Conservation (phyloP, 35 echinoderm and acorn worm species). For the Patiria miniata region DNA sequence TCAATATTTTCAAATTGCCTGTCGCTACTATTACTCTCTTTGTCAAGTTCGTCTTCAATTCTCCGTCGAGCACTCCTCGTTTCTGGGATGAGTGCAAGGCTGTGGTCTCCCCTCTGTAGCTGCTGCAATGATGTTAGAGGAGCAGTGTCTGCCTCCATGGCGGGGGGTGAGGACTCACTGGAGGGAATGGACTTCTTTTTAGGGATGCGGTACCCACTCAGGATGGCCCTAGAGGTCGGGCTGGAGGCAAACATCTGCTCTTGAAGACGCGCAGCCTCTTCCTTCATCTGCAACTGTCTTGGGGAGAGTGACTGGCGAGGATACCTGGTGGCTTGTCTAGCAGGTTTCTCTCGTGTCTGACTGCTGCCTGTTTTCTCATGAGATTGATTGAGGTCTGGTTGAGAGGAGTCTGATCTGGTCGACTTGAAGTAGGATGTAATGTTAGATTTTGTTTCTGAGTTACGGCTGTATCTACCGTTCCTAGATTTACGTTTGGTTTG, state of each 20-base stretch:
- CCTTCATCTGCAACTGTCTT: conserved; percentile 46
- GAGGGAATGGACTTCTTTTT: conserved; percentile 57
- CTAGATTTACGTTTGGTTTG: conserved; percentile 12
- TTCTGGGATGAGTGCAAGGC: conserved; percentile 25
- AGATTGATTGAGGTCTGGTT: not conserved
- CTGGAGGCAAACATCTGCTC: conserved; percentile 39
- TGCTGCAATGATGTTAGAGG: not conserved
- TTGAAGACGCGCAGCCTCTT: conserved; percentile 51
- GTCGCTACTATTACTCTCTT: conserved; percentile 61
- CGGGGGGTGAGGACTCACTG: not conserved
- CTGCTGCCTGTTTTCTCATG: not conserved
- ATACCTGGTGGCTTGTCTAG: not conserved
- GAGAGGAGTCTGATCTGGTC: not conserved
- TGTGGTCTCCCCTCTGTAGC: not conserved
- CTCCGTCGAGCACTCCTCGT: conserved; percentile 56
- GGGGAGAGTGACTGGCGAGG: conserved; percentile 26
- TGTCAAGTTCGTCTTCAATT: conserved; percentile 66
- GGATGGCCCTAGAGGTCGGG: conserved; percentile 14
- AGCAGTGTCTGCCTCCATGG: conserved; percentile 24
- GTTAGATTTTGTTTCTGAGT: not conserved
- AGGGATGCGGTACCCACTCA: conserved; percentile 64
- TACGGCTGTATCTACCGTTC: not conserved
- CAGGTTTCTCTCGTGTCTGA: not conserved
- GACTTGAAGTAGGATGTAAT: conserved; percentile 4
- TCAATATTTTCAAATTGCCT: conserved; percentile 75